Evolutionary conservation across 92 coral and sea anemone species (phyloP).

Genomic region (Metridium senile): DNA sequence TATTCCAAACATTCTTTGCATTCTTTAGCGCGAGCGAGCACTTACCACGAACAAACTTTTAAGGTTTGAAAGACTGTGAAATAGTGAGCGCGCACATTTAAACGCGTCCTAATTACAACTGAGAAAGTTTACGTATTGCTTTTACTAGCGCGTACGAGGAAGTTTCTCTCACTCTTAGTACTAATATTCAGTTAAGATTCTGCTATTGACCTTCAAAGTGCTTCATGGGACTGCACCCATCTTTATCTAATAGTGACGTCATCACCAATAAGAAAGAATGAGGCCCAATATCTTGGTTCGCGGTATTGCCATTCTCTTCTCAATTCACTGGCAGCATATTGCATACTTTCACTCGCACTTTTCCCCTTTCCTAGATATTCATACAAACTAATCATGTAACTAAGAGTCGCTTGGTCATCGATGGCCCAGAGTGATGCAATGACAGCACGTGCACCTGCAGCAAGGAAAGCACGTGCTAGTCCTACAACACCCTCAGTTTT

Average conservation of each 20-base stretch:
- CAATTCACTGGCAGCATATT: slow-evolving; percentile 6
- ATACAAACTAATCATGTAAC: slow-evolving; percentile 15
- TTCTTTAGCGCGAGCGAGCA: no score
- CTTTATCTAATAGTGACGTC: neutral
- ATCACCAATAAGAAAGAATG: slow-evolving; percentile 22
- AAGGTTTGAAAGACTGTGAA: no score
- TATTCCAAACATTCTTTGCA: no score
- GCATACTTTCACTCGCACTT: slow-evolving; percentile 11
- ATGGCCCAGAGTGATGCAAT: slow-evolving; percentile 22
- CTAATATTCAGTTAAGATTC: no score
- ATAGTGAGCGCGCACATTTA: no score
- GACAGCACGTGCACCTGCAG: slow-evolving; percentile 37
- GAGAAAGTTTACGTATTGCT: no score
- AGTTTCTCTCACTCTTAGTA: no score
- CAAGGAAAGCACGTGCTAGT: slow-evolving; percentile 23
- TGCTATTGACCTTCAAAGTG: neutral
- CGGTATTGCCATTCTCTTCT: slow-evolving; percentile 5
- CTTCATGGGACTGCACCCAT: neutral
- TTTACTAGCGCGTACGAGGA: no score
- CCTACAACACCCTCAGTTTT: slow-evolving; percentile 23
- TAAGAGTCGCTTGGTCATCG: slow-evolving; percentile 2
- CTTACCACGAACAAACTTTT: no score
- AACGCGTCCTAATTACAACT: no score
- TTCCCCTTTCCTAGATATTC: neutral
- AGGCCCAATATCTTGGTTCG: slow-evolving; percentile 21